Conservation (phyloP, 2,888 invertebrate species). For the Euzetes globulus region DNA sequence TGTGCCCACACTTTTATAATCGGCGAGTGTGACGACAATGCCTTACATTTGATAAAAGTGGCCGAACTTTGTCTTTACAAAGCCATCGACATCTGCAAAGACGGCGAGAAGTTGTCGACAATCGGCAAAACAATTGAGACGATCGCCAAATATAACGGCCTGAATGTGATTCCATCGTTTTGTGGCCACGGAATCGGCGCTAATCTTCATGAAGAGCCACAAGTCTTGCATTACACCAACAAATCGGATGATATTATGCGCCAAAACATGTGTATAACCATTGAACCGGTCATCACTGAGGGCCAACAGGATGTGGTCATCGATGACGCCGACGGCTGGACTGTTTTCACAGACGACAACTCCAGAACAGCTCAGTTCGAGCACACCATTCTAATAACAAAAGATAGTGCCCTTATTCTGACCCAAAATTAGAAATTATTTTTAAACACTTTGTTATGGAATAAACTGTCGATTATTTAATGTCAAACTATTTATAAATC, state of each 20-base stretch:
- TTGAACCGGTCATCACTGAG: slow-evolving; percentile 78
- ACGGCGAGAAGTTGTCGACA: slow-evolving; percentile 48
- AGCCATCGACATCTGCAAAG: slow-evolving; percentile 55
- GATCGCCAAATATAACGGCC: slow-evolving; percentile 57
- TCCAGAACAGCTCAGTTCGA: slow-evolving; percentile 82
- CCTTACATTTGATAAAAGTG: slow-evolving; percentile 57
- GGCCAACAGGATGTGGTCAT: slow-evolving; percentile 53
- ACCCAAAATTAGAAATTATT: slow-evolving; percentile 50
- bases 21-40: slow-evolving; percentile 59
- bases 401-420: slow-evolving; percentile 66
- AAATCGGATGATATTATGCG: slow-evolving; percentile 62
- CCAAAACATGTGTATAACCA: slow-evolving; percentile 88
- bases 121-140: slow-evolving; percentile 43
- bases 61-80: slow-evolving; percentile 59
- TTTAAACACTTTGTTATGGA: too few species aligned
- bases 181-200: slow-evolving; percentile 86
- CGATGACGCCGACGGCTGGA: slow-evolving; percentile 78
- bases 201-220: slow-evolving; percentile 87
- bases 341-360: slow-evolving; percentile 71
- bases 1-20: slow-evolving; percentile 77
- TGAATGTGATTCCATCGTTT: slow-evolving; percentile 67
- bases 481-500: too few species aligned
- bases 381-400: slow-evolving; percentile 79
- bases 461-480: too few species aligned
- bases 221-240: slow-evolving; percentile 71